phyloP scores from a whole-genome alignment of 2,888 invertebrate species.

The Parnassius mnemosyne region DNA sequence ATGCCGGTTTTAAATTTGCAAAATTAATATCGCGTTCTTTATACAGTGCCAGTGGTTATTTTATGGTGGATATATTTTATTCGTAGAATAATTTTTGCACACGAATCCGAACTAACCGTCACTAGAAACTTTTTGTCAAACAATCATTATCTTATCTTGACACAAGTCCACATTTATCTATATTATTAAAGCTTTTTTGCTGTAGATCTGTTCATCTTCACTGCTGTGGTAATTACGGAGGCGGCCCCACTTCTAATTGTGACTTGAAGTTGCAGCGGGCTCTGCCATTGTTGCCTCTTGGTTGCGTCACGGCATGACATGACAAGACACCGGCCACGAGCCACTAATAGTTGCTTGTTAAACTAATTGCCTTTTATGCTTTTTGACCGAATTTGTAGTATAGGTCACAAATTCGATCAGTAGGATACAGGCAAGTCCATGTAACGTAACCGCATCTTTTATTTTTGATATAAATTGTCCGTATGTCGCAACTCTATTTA shows the following conservation, averaged over 20 bases:
- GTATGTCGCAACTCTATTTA: too few relatives aligned
- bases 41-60: background rate
- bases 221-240: conserved; percentile 51
- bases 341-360: conserved; percentile 55
- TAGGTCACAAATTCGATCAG: too few relatives aligned
- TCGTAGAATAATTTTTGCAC: background rate
- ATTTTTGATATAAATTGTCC: too few relatives aligned
- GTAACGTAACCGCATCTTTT: too few relatives aligned
- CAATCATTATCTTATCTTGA: conserved; percentile 29
- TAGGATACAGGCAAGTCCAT: too few relatives aligned
- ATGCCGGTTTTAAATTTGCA: conserved; percentile 3
- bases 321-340: conserved; percentile 43
- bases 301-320: conserved; percentile 55
- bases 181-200: conserved; percentile 48
- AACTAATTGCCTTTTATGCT: conserved; percentile 40
- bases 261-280: conserved; percentile 56
- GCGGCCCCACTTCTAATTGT: conserved; percentile 45
- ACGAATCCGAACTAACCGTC: conserved; percentile 31
- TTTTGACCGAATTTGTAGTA: conserved; percentile 26
- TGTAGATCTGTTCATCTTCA: conserved; percentile 46
- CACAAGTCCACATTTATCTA: conserved; percentile 32
- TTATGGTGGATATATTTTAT: background rate
- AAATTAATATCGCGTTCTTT: background rate
- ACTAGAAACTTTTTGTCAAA: conserved; percentile 37
- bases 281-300: conserved; percentile 49